A percentile compares a stretch with the other conserved stretches of the same genome.
These are phyloP conservation scores for Drosophila maculinotata DNA, from an alignment of 2,888 invertebrate genomes.

Conservation along the genomic window DNA sequence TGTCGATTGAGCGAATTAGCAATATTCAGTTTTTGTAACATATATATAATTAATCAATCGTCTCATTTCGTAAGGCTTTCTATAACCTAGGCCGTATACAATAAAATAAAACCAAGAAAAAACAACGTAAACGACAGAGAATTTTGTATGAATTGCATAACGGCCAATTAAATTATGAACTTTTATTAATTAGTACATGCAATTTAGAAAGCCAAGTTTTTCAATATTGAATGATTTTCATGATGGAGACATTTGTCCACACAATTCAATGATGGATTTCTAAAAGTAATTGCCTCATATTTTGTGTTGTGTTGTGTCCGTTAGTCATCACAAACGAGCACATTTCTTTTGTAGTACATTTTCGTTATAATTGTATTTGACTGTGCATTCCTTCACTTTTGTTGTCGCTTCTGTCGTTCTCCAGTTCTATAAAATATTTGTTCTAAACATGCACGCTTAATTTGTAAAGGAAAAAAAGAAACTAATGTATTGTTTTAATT, in stretches of 20 bases:
- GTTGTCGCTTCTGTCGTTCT: constrained; percentile 32
- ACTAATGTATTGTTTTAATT: constrained; percentile 56
- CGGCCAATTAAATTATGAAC: too few species aligned
- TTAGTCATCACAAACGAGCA: neutral
- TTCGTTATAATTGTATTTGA: constrained; percentile 45
- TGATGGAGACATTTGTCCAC: too few species aligned
- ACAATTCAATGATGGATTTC: neutral
- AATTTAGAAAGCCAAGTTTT: too few species aligned
- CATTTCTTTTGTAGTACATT: constrained; percentile 18
- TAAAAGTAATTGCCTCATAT: neutral
- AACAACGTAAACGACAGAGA: neutral
- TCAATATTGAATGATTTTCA: neutral
- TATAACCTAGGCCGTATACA: too few species aligned
- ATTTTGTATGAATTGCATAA: too few species aligned
- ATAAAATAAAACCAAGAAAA: neutral
- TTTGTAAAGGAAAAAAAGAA: constrained; percentile 55
- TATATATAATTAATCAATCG: constrained; percentile 42
- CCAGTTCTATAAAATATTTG: constrained; percentile 47
- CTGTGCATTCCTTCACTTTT: constrained; percentile 23
- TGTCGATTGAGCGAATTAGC: neutral
- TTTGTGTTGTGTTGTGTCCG: neutral
- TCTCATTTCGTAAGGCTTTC: too few species aligned
- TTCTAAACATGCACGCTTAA: constrained; percentile 79
- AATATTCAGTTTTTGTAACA: constrained; percentile 15
- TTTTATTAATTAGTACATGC: too few species aligned